Percentiles rank a stretch among this genome's conserved stretches.
These are phyloP conservation scores for Cinclus mexicanus DNA, from an alignment of 2,113 vertebrate species.

Conservation along the genomic window DNA sequence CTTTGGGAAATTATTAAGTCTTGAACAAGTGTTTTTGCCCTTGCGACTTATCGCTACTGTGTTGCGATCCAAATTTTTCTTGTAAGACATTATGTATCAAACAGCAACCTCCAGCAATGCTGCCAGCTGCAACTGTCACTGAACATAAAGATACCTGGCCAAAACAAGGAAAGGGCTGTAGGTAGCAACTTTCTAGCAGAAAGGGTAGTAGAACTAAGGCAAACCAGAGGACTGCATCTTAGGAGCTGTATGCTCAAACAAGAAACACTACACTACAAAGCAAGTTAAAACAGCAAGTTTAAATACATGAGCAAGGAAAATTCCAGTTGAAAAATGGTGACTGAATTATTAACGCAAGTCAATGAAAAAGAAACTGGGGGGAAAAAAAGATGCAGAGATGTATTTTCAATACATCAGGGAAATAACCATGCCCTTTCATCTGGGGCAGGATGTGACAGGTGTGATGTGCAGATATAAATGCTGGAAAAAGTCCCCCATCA, in stretches of 20 bases:
- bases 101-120: background rate
- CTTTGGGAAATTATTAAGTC: background rate
- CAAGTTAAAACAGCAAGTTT: background rate
- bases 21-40: background rate
- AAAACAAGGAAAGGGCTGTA: background rate
- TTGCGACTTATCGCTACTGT: background rate
- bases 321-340: background rate
- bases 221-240: background rate
- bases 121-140: background rate
- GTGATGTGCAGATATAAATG: background rate
- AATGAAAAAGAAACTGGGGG: background rate
- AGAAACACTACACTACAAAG: background rate
- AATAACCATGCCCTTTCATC: background rate
- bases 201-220: background rate
- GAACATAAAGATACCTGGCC: accelerated
- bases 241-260: background rate
- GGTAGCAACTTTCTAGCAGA: background rate
- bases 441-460: background rate
- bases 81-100: background rate
- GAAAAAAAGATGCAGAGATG: background rate
- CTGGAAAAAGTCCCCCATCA: accelerated
- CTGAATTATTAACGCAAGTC: background rate
- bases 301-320: background rate
- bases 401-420: background rate
- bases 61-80: background rate